These are phyloP conservation scores for Monomorium pharaonis DNA, from an alignment of 1,140 invertebrate genomes.

Conservation along the genomic window DNA sequence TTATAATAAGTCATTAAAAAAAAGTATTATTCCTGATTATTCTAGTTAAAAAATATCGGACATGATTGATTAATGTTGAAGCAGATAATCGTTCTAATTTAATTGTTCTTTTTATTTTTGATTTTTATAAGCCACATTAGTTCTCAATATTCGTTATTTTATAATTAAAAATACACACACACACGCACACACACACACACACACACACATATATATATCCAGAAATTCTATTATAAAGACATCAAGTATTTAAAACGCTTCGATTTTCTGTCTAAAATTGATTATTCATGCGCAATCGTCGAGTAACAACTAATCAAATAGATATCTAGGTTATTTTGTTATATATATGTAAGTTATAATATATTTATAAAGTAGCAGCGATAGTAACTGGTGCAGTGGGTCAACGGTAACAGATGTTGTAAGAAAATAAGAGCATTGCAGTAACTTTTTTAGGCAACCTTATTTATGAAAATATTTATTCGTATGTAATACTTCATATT, in stretches of 20 bases:
- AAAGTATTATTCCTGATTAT: background rate
- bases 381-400: background rate
- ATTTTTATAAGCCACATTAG: background rate
- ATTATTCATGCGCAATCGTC: background rate
- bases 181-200: background rate
- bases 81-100: background rate
- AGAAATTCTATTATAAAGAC: background rate
- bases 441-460: background rate
- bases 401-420: conserved; percentile 9
- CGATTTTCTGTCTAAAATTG: background rate
- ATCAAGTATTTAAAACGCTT: background rate
- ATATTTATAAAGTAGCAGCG: background rate
- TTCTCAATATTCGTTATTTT: background rate
- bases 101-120: background rate
- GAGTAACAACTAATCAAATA: background rate
- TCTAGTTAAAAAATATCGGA: background rate
- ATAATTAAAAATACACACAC: background rate
- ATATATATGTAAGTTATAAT: background rate
- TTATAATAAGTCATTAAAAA: background rate
- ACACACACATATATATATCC: background rate
- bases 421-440: conserved; percentile 7
- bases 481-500: background rate
- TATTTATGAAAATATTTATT: too few relatives aligned
- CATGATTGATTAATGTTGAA: background rate
- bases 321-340: background rate